These are phyloP conservation scores for Plebejus argus DNA, from an alignment of 2,888 invertebrate species.

Conservation along the genomic window DNA sequence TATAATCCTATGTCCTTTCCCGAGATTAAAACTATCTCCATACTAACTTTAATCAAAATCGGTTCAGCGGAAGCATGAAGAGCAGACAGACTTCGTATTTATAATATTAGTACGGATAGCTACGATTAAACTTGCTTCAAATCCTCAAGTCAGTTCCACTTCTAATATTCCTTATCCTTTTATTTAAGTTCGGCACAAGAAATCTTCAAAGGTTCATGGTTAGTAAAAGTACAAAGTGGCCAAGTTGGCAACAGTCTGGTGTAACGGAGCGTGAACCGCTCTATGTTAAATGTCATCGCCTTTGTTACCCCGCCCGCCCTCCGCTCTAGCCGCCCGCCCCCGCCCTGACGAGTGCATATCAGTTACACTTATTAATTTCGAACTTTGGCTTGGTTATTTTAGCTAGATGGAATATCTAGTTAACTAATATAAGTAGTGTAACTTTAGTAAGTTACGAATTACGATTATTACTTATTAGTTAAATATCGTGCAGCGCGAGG, in stretches of 20 bases:
- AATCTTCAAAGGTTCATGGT: constrained; percentile 17
- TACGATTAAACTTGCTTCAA: not conserved
- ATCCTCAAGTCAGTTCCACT: not conserved
- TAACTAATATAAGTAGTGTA: no score
- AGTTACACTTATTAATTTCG: constrained; percentile 48
- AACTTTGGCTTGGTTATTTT: not conserved
- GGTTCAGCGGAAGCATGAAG: no score
- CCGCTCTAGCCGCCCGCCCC: constrained; percentile 52
- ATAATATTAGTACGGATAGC: not conserved
- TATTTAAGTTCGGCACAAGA: constrained; percentile 6
- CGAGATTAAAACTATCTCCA: no score
- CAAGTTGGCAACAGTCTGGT: constrained; percentile 42
- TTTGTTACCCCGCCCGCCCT: constrained; percentile 66
- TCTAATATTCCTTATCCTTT: not conserved
- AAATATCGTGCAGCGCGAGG: no score
- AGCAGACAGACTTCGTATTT: not conserved
- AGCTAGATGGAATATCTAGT: not conserved
- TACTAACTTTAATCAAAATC: no score
- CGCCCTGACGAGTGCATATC: constrained; percentile 61
- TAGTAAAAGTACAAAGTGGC: constrained; percentile 30
- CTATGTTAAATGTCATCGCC: constrained; percentile 80
- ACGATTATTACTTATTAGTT: no score
- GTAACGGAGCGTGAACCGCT: constrained; percentile 77
- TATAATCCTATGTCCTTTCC: not conserved
- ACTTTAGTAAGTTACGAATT: no score